phyloP scores from a whole-genome alignment of 2,888 invertebrate species.

The Portevinia maculata region DNA sequence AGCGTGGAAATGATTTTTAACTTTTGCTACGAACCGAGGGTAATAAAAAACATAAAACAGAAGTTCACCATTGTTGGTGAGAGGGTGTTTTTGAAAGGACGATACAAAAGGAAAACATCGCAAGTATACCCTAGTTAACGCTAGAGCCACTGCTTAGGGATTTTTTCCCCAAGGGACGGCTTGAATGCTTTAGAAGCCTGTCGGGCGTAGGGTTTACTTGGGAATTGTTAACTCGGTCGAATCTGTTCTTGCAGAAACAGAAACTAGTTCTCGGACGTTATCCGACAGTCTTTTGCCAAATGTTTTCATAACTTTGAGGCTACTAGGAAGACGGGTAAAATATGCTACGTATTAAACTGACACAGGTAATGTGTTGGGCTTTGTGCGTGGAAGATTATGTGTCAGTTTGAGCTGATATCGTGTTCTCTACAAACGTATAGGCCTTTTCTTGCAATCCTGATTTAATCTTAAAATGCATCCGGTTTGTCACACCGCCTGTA shows the following conservation, averaged over 20 bases:
- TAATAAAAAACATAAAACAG: neutral
- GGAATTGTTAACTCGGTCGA: constrained; percentile 5
- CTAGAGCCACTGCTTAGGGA: constrained; percentile 34
- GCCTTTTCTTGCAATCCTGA: too few species aligned
- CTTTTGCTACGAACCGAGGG: constrained; percentile 53
- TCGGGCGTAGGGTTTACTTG: constrained; percentile 32
- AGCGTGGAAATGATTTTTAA: constrained; percentile 53
- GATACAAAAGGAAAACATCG: constrained; percentile 34
- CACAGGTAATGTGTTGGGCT: too few species aligned
- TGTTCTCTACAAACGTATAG: too few species aligned
- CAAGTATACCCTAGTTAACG: constrained; percentile 61
- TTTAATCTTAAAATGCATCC: too few species aligned
- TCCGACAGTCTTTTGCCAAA: neutral
- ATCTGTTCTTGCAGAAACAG: neutral
- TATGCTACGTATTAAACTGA: too few species aligned
- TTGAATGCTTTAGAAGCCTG: constrained; percentile 8
- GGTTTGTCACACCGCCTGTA: too few species aligned
- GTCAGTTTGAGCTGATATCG: too few species aligned
- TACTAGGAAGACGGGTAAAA: neutral
- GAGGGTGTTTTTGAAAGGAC: constrained; percentile 31
- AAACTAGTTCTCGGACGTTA: constrained; percentile 41
- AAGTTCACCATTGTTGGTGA: constrained; percentile 22
- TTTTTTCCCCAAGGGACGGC: constrained; percentile 12
- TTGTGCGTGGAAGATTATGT: too few species aligned
- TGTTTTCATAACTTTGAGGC: neutral